Conservation (phyloP, 2,888 invertebrate genomes). For the Tetragonula carbonaria region DNA sequence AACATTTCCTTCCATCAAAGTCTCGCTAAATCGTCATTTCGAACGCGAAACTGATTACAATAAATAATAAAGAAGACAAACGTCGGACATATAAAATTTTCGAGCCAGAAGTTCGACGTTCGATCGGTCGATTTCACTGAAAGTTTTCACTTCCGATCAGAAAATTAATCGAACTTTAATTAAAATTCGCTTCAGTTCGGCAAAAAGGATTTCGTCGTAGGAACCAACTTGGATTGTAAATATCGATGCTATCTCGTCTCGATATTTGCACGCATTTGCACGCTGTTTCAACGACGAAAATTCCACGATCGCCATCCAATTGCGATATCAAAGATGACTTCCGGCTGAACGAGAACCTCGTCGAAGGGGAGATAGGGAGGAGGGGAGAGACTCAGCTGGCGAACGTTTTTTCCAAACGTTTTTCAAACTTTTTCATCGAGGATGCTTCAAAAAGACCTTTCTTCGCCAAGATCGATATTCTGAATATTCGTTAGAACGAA, state of each 20-base stretch:
- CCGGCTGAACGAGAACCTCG: not conserved
- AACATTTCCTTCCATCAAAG: no score
- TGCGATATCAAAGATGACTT: slow-evolving; percentile 28
- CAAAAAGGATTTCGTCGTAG: not conserved
- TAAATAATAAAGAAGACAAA: not conserved
- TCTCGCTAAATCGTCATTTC: not conserved
- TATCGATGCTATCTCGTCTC: not conserved
- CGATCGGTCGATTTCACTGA: not conserved
- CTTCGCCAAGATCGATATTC: not conserved
- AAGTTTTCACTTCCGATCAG: not conserved
- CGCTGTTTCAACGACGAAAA: not conserved
- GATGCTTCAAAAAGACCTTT: not conserved
- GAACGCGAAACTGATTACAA: not conserved
- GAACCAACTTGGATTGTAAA: slow-evolving; percentile 11
- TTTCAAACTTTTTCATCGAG: not conserved
- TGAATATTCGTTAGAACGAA: not conserved
- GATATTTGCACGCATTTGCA: not conserved
- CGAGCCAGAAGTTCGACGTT: not conserved
- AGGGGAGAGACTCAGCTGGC: not conserved
- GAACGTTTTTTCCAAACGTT: not conserved
- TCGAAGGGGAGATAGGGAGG: not conserved
- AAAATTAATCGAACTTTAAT: not conserved
- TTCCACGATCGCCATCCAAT: not conserved
- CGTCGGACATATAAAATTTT: not conserved
- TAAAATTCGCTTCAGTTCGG: not conserved